Conservation (phyloP, 2,888 invertebrate genomes). For the Cheilosia vulpina region DNA sequence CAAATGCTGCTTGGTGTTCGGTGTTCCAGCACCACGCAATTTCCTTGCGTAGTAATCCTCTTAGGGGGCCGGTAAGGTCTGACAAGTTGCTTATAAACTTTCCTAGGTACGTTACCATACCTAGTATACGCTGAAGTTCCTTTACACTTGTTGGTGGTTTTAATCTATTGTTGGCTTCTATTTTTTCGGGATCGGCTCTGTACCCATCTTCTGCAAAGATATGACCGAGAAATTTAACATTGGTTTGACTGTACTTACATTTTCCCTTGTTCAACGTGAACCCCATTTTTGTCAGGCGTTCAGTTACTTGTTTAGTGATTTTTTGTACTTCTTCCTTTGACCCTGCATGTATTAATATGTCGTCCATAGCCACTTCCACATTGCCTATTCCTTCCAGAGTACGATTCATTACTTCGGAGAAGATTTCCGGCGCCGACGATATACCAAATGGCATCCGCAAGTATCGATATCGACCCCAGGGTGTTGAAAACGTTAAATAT, state of each 20-base stretch:
- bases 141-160: slow-evolving; percentile 34
- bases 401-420: slow-evolving; percentile 63
- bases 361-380: slow-evolving; percentile 33
- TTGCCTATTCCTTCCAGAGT: slow-evolving; percentile 62
- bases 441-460: slow-evolving; percentile 58
- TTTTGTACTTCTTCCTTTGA: slow-evolving; percentile 9
- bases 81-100: slow-evolving; percentile 66
- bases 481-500: slow-evolving; percentile 58
- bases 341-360: slow-evolving; percentile 72
- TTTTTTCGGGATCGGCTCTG: slow-evolving; percentile 52
- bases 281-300: slow-evolving; percentile 11
- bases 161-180: slow-evolving; percentile 51
- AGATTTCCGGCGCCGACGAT: slow-evolving; percentile 48
- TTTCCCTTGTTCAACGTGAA: slow-evolving; percentile 28
- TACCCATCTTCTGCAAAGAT: slow-evolving; percentile 45
- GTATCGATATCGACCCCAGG: slow-evolving; percentile 70
- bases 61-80: slow-evolving; percentile 27
- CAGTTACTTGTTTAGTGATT: slow-evolving; percentile 7
- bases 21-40: slow-evolving; percentile 3
- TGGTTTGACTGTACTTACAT: slow-evolving; percentile 21
- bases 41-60: slow-evolving; percentile 13
- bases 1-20: slow-evolving; percentile 18
- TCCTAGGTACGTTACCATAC: slow-evolving; percentile 19
- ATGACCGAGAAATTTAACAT: slow-evolving; percentile 34
- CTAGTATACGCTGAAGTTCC: slow-evolving; percentile 15